A percentile compares a stretch with the other conserved stretches of the same genome.
phyloP scores from a whole-genome alignment of 2,797 vertebrate species.

The Corythornis leucogaster region DNA sequence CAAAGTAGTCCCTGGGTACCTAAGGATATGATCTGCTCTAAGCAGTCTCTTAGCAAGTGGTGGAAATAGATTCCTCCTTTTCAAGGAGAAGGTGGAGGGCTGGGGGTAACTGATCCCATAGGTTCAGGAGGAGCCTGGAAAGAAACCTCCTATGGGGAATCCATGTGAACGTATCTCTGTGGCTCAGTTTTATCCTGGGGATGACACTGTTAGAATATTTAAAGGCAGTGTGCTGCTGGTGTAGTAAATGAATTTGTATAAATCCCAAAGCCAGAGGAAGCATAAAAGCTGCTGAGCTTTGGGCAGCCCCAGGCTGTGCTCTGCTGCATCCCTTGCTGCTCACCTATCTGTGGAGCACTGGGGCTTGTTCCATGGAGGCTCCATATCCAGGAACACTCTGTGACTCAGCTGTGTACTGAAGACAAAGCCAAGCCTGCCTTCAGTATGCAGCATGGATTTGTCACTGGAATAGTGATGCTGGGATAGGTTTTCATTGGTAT shows the following conservation, averaged over 20 bases:
- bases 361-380: background rate
- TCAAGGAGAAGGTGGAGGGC: background rate
- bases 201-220: background rate
- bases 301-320: background rate
- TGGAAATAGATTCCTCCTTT: background rate
- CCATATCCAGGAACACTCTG: background rate
- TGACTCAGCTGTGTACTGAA: background rate
- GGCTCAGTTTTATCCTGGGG: background rate
- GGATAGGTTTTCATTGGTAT: background rate
- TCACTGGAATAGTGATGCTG: background rate
- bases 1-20: background rate
- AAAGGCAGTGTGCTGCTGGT: background rate
- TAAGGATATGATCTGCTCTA: background rate
- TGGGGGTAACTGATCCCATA: background rate
- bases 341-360: accelerated
- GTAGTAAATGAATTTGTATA: background rate
- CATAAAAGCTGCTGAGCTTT: background rate
- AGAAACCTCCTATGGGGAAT: background rate
- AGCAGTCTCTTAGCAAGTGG: background rate
- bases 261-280: background rate
- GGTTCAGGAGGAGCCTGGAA: background rate
- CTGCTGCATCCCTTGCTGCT: background rate
- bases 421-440: background rate
- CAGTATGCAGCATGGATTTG: accelerated
- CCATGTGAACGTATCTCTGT: background rate